Evolutionary conservation across 2,888 invertebrate species (phyloP), one percentile per base, ranked within the genome.

Genomic region (Cephalotes varians): DNA sequence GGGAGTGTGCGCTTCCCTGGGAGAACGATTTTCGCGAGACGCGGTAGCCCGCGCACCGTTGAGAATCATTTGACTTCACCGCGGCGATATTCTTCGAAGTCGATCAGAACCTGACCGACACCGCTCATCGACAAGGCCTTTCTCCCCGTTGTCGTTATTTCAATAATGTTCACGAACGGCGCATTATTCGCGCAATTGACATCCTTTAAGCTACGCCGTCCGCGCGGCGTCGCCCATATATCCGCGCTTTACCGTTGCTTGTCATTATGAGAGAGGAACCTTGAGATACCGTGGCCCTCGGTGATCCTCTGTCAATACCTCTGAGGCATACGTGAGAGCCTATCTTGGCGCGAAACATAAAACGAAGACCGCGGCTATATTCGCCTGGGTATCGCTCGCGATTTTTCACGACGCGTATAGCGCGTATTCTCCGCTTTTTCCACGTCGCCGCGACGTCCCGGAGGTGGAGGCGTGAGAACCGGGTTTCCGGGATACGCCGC

Each of bases 171-270:
- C 85, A 60, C 81, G 83, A 60, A 79, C 84, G 81, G 18, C 56
- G 60, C 44, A 82, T 87, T 89, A 88, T 87, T 73, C 77, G 40
- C 47, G 65, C 92, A 92, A 92, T 92, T 92, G 92, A 91, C 91
- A 92, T 92, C 91, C 91, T 92, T 92, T 87, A 88, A 90, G 85
- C 85, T 34, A 21, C 31, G 31, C 44, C 28, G 87, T 88, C 86
- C 85, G 84, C 86, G 15, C 84, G 72, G 62, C 82, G 83, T 91
- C 86, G 65, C 89, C 84, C 85, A 80, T 83, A 77, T 86, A 83
- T 76, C 82, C 74, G 76, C 65, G 85, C 81, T 90, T 88, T 87
- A 88, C 88, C 90, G 87, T 90, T 90, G 90, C 87, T 88, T 83
- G 89, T 91, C 90, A 88, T 91, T 90, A 88, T 74, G 72, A 72